phyloP scores from a whole-genome alignment of 2,888 invertebrate genomes.

The Leuctra nigra region DNA sequence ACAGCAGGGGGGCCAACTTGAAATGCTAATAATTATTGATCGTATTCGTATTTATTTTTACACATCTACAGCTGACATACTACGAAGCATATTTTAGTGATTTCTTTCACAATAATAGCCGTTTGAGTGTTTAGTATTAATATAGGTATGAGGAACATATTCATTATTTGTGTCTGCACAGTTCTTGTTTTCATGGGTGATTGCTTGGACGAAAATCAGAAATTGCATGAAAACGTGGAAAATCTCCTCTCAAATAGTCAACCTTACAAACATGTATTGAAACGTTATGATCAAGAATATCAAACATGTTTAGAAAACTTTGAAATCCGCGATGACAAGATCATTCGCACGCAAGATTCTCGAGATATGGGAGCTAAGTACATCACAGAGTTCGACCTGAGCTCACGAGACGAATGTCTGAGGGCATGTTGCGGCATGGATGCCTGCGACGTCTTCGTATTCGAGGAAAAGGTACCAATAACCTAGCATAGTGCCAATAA shows the following conservation, averaged over 20 bases:
- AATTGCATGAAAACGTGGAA: background rate
- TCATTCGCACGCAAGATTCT: conserved; percentile 86
- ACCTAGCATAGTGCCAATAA: too few species aligned
- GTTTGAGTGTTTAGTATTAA: background rate
- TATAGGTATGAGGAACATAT: background rate
- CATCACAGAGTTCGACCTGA: conserved; percentile 76
- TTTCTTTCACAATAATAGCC: background rate
- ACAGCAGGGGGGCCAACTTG: conserved; percentile 7
- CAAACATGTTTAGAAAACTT: conserved; percentile 69
- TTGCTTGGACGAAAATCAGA: background rate
- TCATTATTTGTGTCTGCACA: background rate
- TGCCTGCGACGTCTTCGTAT: conserved; percentile 84
- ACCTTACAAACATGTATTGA: conserved; percentile 27
- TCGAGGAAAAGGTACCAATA: conserved; percentile 89
- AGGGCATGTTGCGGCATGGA: conserved; percentile 82
- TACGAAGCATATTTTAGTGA: background rate
- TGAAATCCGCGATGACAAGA: conserved; percentile 80
- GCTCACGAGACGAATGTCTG: conserved; percentile 73
- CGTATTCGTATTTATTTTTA: background rate
- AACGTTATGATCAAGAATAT: conserved; percentile 50
- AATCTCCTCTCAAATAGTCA: background rate
- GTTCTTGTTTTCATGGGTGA: background rate
- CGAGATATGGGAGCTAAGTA: conserved; percentile 83
- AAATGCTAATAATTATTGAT: conserved; percentile 7
- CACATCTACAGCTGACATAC: conserved; percentile 9